Evolutionary conservation across 1,140 invertebrate genomes (phyloP), one percentile per base, ranked within the genome.

Genomic region (Caligus rogercresseyi): DNA sequence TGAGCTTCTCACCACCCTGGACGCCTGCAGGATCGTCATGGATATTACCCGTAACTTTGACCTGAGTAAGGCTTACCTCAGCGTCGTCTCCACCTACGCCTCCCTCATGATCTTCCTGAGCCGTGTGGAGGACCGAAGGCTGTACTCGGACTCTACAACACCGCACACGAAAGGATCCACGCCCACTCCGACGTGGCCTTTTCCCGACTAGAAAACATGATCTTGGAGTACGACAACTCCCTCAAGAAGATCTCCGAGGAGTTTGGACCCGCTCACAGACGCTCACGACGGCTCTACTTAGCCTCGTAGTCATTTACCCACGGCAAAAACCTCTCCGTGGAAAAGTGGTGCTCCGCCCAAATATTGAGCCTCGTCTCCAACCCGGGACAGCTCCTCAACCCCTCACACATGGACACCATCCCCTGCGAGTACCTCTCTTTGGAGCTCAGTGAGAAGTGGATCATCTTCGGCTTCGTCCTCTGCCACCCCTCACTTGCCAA

Each of bases 121-220:
- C 0, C 78, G 90, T 70, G 91, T 99, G 0, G 94, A 98, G 73
- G 95, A 99, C 74, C 78, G 95, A 98, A 98, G 77, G 87, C 91
- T 11, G 92, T 98, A 4, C 74, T 98, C 19, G 93, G 93, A 0
- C 78, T 99, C 1, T 99, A 94, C 70, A 98, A 97, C 77, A 89
- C 89, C 52, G 94, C 94, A 7, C 87, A 97, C 77, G 95, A 99
- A 78, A 84, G 96, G 79, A 83, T 90, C 16, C 83, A 98, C 72
- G 87, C 82, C 69, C 84, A 89, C 69, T 83, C 74, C 52, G 94
- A 98, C 74, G 78, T 82, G 0, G 90, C 87, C 69, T 98, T 96
- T 75, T 93, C 92, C 13, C 78, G 92, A 18, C 75, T 98, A 21
- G 93, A 92, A 0, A 89, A 95, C 75, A 84, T 98, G 84, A 96